Evolutionary conservation across 2,113 vertebrate species (phyloP), one percentile per base, ranked within the genome.

Genomic region (Emydocephalus ijimae): DNA sequence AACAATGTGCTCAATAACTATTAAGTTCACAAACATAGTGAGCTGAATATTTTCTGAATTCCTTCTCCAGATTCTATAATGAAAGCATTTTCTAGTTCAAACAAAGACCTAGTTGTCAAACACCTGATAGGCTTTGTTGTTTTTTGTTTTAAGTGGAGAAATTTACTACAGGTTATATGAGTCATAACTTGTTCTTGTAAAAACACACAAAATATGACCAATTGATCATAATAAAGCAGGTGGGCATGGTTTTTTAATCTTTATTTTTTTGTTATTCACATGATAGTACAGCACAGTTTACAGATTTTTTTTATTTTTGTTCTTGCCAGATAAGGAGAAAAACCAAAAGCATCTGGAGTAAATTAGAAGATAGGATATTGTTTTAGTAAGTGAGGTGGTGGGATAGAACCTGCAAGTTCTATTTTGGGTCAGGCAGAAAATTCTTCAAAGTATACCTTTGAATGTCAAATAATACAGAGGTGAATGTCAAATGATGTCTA

Each of bases 181-280:
- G 97, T 97, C 95, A 96, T 95, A 96, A 98, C 97, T 97, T 96
- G 95, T 97, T 97, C 96, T 96, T 97, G 96, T 95, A 96, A 97
- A 97, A 97, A 96, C 94, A 96, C 86, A 95, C 93, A 96, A 96
- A 94, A 95, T 95, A 94, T 93, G 92, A 93, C 96, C 96, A 95
- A 91, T 95, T 92, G 95, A 95, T 96, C 96, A 92, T 96, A 95
- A 93, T 94, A 96, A 85, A 91, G 91, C 94, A 96, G 93, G 90
- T 94, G 93, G 95, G 95, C 94, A 94, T 69, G 29, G 14, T 15
- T n/a, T 69, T 24, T 69, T 69, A 14, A 61, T 14, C 26, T 64
- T 12, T 95, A 92, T 94, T 96, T 85, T 24, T 55, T 29, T 88
- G 29, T 88, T 86, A 57, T 5, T 57, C 45, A 64, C 20, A 5